These are phyloP conservation scores for Hiodon tergisus DNA, from an alignment of 2,113 vertebrate genomes.

Conservation along the genomic window DNA sequence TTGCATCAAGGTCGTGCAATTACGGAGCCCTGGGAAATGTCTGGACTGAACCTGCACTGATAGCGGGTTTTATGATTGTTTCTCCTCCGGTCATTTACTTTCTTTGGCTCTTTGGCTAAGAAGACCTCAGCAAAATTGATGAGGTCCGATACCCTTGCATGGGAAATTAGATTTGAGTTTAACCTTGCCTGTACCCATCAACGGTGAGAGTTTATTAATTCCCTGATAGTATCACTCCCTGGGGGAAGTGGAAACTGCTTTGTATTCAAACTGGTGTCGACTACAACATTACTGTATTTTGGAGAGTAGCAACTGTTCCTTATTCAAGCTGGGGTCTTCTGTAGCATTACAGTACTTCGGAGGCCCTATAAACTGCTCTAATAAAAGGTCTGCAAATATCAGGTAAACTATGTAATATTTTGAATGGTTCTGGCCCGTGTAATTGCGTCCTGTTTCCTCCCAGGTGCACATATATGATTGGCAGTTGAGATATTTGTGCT, in stretches of 20 bases:
- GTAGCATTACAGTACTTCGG: too few species aligned
- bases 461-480: too few species aligned
- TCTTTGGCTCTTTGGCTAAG: not conserved
- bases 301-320: too few species aligned
- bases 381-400: too few species aligned
- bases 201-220: constrained; percentile 5
- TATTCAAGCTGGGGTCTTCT: too few species aligned
- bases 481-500: too few species aligned
- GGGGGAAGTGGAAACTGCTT: not conserved
- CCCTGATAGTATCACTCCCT: not conserved
- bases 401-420: too few species aligned
- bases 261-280: too few species aligned
- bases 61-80: not conserved
- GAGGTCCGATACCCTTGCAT: not conserved
- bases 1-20: not conserved
- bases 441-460: too few species aligned
- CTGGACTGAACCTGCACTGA: not conserved
- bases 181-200: not conserved
- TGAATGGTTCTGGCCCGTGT: too few species aligned
- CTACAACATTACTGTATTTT: too few species aligned
- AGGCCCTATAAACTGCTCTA: too few species aligned
- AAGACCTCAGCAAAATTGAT: not conserved
- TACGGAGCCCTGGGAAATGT: not conserved
- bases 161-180: not conserved
- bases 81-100: not conserved